Evolutionary conservation across 2,888 invertebrate genomes (phyloP).

Genomic region (Gibbula magus): DNA sequence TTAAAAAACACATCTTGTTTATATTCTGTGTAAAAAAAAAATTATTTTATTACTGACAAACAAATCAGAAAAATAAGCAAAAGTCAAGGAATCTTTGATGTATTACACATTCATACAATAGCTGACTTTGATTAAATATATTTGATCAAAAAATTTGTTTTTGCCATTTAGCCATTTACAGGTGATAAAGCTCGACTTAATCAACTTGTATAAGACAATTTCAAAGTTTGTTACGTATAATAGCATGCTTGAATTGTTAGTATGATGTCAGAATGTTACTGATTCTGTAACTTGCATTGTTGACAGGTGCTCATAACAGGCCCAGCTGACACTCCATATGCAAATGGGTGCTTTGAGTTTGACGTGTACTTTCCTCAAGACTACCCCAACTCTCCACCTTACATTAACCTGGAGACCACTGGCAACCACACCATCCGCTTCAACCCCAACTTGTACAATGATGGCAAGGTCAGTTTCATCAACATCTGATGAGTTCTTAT

Average conservation of each 20-base stretch:
- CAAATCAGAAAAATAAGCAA: no score
- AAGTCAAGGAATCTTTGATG: no score
- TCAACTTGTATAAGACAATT: no score
- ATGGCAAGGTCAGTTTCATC: constrained; percentile 84
- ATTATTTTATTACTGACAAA: no score
- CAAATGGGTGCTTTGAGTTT: constrained; percentile 76
- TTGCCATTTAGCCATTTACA: no score
- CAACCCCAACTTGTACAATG: constrained; percentile 78
- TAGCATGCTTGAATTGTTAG: neutral
- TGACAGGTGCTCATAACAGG: constrained; percentile 87
- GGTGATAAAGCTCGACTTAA: no score
- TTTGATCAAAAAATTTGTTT: no score
- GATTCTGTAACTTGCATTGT: neutral
- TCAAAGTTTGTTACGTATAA: no score
- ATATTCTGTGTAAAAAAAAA: no score
- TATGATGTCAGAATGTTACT: neutral
- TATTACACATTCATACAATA: no score
- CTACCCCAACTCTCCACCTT: constrained; percentile 75
- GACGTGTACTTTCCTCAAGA: constrained; percentile 76
- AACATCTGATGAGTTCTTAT: neutral
- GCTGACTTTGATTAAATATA: no score
- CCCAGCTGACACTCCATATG: constrained; percentile 83
- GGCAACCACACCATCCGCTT: constrained; percentile 75
- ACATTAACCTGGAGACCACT: constrained; percentile 75
- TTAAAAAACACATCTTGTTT: no score